Percentiles rank a stretch among this genome's conserved stretches.
Conservation (phyloP, 2,797 vertebrate species). For the Lacerta bilineata region DNA sequence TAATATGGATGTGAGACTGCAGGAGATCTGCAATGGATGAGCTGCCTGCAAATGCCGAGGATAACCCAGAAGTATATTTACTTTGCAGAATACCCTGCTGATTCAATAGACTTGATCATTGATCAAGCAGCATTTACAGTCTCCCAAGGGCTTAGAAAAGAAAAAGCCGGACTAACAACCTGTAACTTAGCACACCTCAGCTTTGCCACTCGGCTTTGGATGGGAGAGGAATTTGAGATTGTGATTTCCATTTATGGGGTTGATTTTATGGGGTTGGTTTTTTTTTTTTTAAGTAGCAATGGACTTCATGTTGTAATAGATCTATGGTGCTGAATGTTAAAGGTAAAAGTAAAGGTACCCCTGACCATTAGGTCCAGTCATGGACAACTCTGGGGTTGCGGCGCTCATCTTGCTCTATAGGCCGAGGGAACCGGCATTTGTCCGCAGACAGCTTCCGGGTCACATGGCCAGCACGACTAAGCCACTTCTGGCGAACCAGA, state of each 20-base stretch:
- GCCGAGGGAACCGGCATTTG: too few species aligned
- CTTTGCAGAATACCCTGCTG: conserved; percentile 3
- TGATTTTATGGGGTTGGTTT: neutral
- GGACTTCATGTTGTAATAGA: neutral
- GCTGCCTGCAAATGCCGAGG: neutral
- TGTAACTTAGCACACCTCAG: too few species aligned
- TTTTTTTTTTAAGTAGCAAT: neutral
- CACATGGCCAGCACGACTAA: too few species aligned
- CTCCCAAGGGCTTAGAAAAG: neutral
- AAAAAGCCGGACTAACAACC: neutral
- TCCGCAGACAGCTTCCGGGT: too few species aligned
- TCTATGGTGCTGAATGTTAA: too few species aligned
- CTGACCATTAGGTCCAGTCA: too few species aligned
- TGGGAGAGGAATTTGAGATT: neutral
- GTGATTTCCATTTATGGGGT: neutral
- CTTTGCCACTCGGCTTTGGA: too few species aligned
- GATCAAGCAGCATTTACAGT: neutral
- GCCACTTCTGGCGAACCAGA: too few species aligned
- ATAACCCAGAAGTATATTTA: neutral
- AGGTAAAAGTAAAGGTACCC: too few species aligned
- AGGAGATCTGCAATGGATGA: neutral
- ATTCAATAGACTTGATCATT: neutral
- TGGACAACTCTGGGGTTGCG: too few species aligned
- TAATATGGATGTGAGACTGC: neutral
- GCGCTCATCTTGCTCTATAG: too few species aligned